Evolutionary conservation across 2,888 invertebrate species (phyloP), one percentile per base, ranked within the genome.

Genomic region (Pegoplata infirma): DNA sequence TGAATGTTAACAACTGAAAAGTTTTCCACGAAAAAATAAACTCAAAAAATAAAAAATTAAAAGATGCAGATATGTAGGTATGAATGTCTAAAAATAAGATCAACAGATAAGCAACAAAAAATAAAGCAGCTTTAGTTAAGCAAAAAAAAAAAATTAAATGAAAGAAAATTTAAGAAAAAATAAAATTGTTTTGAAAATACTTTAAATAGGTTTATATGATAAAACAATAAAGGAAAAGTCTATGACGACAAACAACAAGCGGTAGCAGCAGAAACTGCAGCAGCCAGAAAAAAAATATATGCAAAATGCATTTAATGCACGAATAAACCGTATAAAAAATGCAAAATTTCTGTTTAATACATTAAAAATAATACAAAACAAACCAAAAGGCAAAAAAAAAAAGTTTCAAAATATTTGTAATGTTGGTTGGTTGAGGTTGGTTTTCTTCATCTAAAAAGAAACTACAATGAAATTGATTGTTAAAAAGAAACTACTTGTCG

Each of bases 231-330:
- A 71, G 19, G 44, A 58, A 71, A 71, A 64, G 51, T 69, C 44
- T 61, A 28, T 25, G 51, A 32, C 12, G 51, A 32, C 12, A 25
- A 23, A 63, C 32, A 53, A n/a, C n/a, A n/a, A n/a, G n/a, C n/a
- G n/a, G n/a, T n/a, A n/a, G 61, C 49, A 68, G 61, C 67, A 32
- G 14, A 17, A 64, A 55, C 59, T 47, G 46, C n/a, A 58, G 32
- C 49, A 51, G 25, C 4, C 61, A 56, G 36, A 14, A 56, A 71
- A 10, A 63, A 74, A 71, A 56, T 71, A 40, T 72, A 76, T 80
- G 76, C 71, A 80, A 79, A 81, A 81, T 81, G 68, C 75, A 74
- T 81, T 82, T 75, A 83, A 81, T 83, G 82, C 82, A 83, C 82
- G 81, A 82, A 81, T 78, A 81, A 77, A 78, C 77, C 61, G 5